Percentiles rank a stretch among this genome's conserved stretches.
Conservation (phyloP, 2,888 invertebrate species). For the Rhagonycha fulva region DNA sequence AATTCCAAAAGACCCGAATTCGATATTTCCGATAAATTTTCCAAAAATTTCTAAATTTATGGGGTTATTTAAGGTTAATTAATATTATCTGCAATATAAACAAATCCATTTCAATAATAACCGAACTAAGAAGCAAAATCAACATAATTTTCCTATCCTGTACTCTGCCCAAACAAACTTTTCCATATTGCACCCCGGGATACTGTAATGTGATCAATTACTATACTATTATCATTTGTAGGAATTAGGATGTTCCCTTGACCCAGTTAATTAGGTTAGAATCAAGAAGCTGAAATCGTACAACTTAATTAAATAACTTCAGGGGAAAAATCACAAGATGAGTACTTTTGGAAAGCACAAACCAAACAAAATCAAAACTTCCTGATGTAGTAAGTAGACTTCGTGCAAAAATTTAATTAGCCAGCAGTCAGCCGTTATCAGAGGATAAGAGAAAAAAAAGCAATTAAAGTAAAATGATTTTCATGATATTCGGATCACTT, state of each 20-base stretch:
- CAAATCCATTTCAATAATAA: too few relatives aligned
- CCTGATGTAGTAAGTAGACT: background rate
- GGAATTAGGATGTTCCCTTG: background rate
- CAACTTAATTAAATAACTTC: background rate
- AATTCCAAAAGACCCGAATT: too few relatives aligned
- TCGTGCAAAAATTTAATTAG: background rate
- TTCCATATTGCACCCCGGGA: background rate
- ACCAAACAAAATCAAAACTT: background rate
- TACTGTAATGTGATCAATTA: background rate
- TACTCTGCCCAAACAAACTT: background rate
- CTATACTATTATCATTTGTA: background rate
- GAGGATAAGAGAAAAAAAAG: background rate
- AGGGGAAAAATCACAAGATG: background rate
- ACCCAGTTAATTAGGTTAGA: background rate
- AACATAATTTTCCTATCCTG: background rate
- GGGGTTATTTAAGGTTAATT: too few relatives aligned
- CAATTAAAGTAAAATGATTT: background rate
- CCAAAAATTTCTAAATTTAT: too few relatives aligned
- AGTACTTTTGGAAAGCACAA: background rate
- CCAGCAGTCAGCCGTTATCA: background rate
- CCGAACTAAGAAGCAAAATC: too few relatives aligned
- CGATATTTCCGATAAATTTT: too few relatives aligned
- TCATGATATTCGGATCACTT: background rate
- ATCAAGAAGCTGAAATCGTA: background rate
- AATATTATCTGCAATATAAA: too few relatives aligned